Base-by-base conservation (phyloP, 2,113 vertebrate species). In the Anolis sagrei region DNA sequence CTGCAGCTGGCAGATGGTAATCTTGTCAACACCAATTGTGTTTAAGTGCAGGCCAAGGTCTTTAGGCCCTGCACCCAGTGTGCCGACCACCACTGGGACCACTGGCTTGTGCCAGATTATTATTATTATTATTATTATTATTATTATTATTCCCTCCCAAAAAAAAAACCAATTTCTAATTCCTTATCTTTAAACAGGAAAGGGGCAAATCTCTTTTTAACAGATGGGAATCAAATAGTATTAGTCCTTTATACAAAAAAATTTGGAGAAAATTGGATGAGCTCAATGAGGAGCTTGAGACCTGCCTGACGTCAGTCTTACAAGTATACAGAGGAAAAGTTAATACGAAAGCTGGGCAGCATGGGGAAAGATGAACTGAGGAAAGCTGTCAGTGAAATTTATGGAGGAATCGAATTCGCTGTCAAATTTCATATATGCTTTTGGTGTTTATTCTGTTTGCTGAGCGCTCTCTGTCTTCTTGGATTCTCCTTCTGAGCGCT, bases 251-350 rank as follows among this genome's bases (percentile, higher is more conserved):
- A 66, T 90, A 83, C 69, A 34, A 6, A 58, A 32, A 11, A 21
- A 4, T 51, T 5, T 9, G 25, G 34, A 36, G 39, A 75, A 34
- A 25, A 23, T 6, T 70, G 73, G 34, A 84, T 90, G 82, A 81
- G 68, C 39, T 76, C 34, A 48, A 68, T n/a, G 48, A 76, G 39
- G 79, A 70, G 39, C 25, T 36, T 21, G 8, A 91, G 79, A 86
- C 70, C 88, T 86, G 21, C 83, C 51, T 84, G 76, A 79, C 88
- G 86, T 89, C 78, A 90, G 90, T 89, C 91, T 92, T 75, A 64
- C 70, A 85, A 87, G 62, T 29, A 86, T 36, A 48, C 72, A 70
- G 39, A 48, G 39, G 81, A 76, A 81, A 77, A 75, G 73, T 48
- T 48, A 16, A 44, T 7, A 75, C 7, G 18, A 14, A 76, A 14